Base-by-base conservation (phyloP, 1,140 invertebrate species). In the Heliconius congener region DNA sequence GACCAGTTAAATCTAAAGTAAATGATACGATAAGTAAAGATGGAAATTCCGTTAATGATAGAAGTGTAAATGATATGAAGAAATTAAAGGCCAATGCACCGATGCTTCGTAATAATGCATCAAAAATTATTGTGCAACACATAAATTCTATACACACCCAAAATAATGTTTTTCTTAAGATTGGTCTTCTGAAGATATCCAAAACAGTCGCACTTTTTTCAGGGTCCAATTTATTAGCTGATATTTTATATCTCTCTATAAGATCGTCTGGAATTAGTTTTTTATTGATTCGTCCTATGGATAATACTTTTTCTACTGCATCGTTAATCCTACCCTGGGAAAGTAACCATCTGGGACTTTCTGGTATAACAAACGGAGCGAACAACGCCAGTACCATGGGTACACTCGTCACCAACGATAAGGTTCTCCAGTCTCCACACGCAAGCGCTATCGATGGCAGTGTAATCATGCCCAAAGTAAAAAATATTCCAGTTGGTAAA, bases 321-420 rank as follows among this genome's bases (percentile, higher is more conserved):
- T 97, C 96, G n/a, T 96, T 95, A 42, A 95, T 91, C 80, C 95
- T 95, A 13, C 96, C 96, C 81, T 95, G 95, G 2, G 96, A 95
- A 1, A 97, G 39, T 1, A 97, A 86, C 97, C 97, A 97, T 79
- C 97, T 94, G 3, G 97, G 96, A 84, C 96, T 97, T 89, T 97
- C 97, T 73, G 97, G 96, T 85, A 97, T 92, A 2, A 97, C 87
- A 88, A 96, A 96, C 76, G 90, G 95, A 80, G 90, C 81, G 27
- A 94, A 81, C 82, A 95, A 83, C 60, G 94, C 81, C 57, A 91
- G 81, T 6, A 84, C 80, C 84, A 95, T 88, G 0, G 94, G 94
- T 8, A 93, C 42, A 77, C 94, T 94, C 37, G 94, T 95, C 1
- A 95, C 96, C 71, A 97, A 88, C 34, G 96, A 95, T 11, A 97